Conservation (phyloP, 1,140 invertebrate genomes). For the honey bee (Apis mellifera) region DNA sequence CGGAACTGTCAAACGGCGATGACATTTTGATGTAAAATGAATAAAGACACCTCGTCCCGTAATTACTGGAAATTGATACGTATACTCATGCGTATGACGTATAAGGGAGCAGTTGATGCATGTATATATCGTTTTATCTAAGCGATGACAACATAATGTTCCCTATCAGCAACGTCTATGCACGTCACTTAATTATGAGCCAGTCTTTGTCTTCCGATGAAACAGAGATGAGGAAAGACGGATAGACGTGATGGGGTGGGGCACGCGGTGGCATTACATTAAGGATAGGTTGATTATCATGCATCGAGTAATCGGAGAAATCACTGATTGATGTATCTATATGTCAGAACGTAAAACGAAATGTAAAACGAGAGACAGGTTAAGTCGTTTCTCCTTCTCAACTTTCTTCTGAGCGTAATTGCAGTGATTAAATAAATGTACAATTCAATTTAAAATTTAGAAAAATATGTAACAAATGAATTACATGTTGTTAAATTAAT, state of each 20-base stretch:
- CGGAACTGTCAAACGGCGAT: slow-evolving; percentile 13
- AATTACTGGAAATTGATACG: slow-evolving; percentile 62
- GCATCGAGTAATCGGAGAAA: not conserved
- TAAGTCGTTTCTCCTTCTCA: not conserved
- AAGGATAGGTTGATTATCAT: slow-evolving; percentile 1
- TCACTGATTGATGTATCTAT: not conserved
- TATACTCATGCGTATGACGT: slow-evolving; percentile 8
- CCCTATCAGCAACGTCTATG: slow-evolving; percentile 33
- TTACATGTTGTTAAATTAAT: not conserved
- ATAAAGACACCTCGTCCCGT: slow-evolving; percentile 25
- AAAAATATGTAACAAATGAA: not conserved
- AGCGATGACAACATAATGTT: slow-evolving; percentile 36
- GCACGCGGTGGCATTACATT: not conserved
- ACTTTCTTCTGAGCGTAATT: not conserved
- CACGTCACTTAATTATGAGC: slow-evolving; percentile 42
- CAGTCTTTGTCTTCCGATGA: slow-evolving; percentile 30
- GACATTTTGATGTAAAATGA: slow-evolving; percentile 29
- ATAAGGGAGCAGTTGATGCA: not conserved
- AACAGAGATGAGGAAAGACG: not conserved
- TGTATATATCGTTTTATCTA: slow-evolving; percentile 46
- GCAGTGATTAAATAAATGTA: not conserved
- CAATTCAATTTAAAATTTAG: not conserved
- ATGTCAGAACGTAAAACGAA: not conserved
- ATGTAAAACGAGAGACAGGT: not conserved
- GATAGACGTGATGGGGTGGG: not conserved